phyloP scores from a whole-genome alignment of 2,113 vertebrate genomes.

The Microtus oregoni region DNA sequence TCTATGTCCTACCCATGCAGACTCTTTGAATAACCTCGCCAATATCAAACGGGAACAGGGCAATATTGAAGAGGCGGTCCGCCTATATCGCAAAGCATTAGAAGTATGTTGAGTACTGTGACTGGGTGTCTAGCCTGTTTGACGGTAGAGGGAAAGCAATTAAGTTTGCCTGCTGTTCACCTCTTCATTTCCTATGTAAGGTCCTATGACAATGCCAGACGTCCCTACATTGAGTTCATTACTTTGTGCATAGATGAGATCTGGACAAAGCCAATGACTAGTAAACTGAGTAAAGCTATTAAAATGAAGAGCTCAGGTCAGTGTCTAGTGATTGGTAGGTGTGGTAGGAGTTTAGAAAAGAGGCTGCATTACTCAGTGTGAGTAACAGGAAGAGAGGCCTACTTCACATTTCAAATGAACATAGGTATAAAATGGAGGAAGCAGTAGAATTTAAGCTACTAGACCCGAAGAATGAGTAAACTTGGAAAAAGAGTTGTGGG shows the following conservation, averaged over 20 bases:
- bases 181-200: not conserved
- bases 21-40: conserved; percentile 98
- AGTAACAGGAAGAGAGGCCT: conserved; percentile 17
- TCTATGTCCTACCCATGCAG: conserved; percentile 97
- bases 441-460: conserved; percentile 8
- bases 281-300: not conserved
- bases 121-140: not conserved
- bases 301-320: not conserved
- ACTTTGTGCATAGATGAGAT: conserved; percentile 48
- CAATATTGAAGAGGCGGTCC: conserved; percentile 98
- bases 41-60: conserved; percentile 99
- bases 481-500: conserved; percentile 37
- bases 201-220: not conserved
- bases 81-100: conserved; percentile 97
- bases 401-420: conserved; percentile 5
- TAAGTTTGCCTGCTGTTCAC: not conserved
- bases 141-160: conserved; percentile 9
- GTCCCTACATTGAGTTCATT: conserved; percentile 2
- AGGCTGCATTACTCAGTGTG: not conserved
- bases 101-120: conserved; percentile 88
- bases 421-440: conserved; percentile 41
- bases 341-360: conserved; percentile 23
- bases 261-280: not conserved
- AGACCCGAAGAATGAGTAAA: conserved; percentile 15
- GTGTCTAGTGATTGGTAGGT: conserved; percentile 19